Conservation (phyloP, 2,888 invertebrate species). For the Julus scandinavius region DNA sequence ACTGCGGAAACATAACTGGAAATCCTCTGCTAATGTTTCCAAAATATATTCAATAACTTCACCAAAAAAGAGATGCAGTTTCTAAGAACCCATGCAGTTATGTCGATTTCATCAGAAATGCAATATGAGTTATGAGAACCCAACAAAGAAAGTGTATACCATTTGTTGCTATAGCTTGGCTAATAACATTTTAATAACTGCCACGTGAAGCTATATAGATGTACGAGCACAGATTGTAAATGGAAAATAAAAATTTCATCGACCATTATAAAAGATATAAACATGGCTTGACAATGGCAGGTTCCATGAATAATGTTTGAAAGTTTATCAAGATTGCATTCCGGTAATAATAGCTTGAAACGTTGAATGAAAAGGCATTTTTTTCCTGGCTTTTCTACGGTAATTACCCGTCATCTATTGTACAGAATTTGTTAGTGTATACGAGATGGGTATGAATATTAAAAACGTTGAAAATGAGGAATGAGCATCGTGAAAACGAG, state of each 20-base stretch:
- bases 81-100: neutral
- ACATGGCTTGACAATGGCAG: conserved; percentile 25
- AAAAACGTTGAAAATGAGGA: neutral
- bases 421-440: conserved; percentile 31
- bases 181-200: conserved; percentile 40
- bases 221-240: neutral
- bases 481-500: neutral
- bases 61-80: no score
- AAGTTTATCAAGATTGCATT: conserved; percentile 39
- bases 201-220: neutral
- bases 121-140: neutral
- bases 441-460: conserved; percentile 35
- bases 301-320: neutral
- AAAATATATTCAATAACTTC: no score
- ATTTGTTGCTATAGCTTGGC: neutral
- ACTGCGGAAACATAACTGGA: no score
- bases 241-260: conserved; percentile 2
- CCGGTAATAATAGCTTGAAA: conserved; percentile 15
- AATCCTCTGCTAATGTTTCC: no score
- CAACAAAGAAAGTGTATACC: neutral
- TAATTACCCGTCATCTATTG: conserved; percentile 7
- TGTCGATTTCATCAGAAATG: neutral
- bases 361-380: neutral
- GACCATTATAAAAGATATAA: neutral
- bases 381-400: neutral